A percentile compares a stretch with the other conserved stretches of the same genome.
phyloP scores from a whole-genome alignment of 2,888 invertebrate genomes.

The Oxytorus armatus region DNA sequence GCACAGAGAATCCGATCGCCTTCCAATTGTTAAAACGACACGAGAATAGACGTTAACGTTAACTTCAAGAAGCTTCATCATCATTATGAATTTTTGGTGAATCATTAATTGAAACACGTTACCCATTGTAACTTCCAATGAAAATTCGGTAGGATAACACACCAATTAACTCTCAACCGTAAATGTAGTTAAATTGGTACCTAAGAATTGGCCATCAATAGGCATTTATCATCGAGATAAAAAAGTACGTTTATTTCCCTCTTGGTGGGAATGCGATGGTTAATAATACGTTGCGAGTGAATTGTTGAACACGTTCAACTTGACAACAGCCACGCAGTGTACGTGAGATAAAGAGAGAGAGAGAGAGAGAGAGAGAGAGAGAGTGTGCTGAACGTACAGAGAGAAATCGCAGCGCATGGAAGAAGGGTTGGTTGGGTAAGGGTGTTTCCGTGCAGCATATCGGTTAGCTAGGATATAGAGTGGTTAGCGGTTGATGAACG shows the following conservation, averaged over 20 bases:
- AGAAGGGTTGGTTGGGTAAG: slow-evolving; percentile 71
- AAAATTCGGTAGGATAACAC: neutral
- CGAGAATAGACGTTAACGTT: too few species aligned
- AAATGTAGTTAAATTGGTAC: neutral
- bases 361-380: slow-evolving; percentile 40
- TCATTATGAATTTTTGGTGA: too few species aligned
- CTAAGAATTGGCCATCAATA: neutral
- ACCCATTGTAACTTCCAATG: neutral
- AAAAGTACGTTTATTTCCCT: neutral
- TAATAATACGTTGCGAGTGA: slow-evolving; percentile 33
- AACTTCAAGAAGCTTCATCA: neutral
- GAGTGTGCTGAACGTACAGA: slow-evolving; percentile 34
- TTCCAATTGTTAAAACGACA: too few species aligned
- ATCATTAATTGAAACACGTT: neutral
- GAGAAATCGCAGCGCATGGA: slow-evolving; percentile 60
- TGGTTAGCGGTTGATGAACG: slow-evolving; percentile 82
- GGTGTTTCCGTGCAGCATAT: slow-evolving; percentile 70
- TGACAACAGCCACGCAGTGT: slow-evolving; percentile 22
- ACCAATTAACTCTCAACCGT: neutral
- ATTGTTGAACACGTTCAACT: slow-evolving; percentile 27
- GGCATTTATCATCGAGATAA: neutral
- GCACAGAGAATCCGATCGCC: too few species aligned
- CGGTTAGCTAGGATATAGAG: slow-evolving; percentile 71
- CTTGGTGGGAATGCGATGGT: neutral
- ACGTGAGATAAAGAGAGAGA: slow-evolving; percentile 57